Evolutionary conservation across 2,797 vertebrate species (phyloP), one percentile per base, ranked within the genome.

Genomic region (Sarcophilus harrisii): DNA sequence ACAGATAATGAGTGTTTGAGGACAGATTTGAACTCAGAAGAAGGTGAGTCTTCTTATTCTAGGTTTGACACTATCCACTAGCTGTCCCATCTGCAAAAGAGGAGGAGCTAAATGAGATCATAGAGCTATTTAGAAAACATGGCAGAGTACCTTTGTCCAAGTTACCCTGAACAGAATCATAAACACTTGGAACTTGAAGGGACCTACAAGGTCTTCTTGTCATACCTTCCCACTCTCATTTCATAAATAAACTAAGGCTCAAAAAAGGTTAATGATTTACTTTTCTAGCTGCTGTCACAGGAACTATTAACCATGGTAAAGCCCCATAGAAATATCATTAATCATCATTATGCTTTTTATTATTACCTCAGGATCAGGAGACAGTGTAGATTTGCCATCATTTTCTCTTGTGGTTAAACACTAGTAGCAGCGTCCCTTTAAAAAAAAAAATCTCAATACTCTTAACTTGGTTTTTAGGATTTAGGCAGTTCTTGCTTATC

Each of bases 191-290:
- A 60, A 96, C 91, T 30, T 57, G 11, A 21, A 55, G 29, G 60
- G 18, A 49, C 27, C 38, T 89, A 14, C 45, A 30, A 93, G 49
- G 55, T 91, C 89, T 29, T n/a, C 4, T 59, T 66, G 29, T 90
- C 3, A 30, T 29, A 1, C 13, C 16, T 62, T 89, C 94, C 0
- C 87, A 58, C 58, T 94, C 45, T 58, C 87, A 58, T 3, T 38
- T 11, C 27, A 92, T 93, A 58, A 93, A 49, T 52, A 89, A 58
- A 3, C 38, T 90, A 13, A 95, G 92, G 16, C 24, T 58, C 29
- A 55, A 54, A 90, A 55, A 55, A 91, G 27, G 54, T 58, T 92
- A 57, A 94, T 92, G 60, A 90, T 92, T 94, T 91, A 49, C 16
- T 4, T 91, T 4, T 49, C 21, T 10, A 87, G 27, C 9, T 87